Evolutionary conservation across 2,113 vertebrate genomes (phyloP).

Genomic region (Corydoras sp.): DNA sequence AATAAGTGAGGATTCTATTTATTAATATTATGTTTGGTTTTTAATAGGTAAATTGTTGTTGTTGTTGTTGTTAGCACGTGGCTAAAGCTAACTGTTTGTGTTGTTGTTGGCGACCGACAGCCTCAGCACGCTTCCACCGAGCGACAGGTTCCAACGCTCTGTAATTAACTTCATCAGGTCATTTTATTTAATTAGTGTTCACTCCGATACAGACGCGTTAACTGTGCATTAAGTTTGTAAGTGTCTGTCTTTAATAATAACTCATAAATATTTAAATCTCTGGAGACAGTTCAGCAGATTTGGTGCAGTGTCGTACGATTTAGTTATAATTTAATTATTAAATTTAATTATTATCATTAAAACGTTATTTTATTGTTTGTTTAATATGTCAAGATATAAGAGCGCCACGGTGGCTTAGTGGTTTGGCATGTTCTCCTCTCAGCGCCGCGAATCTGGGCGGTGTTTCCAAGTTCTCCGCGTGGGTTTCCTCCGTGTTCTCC

Average conservation of each 20-base stretch:
- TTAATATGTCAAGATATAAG: no score
- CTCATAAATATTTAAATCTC: not conserved
- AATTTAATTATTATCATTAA: not conserved
- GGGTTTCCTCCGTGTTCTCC: no score
- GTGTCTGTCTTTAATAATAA: not conserved
- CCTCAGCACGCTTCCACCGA: not conserved
- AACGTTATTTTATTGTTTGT: not conserved
- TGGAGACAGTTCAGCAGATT: not conserved
- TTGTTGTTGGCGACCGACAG: not conserved
- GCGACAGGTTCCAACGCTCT: not conserved
- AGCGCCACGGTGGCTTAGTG: no score
- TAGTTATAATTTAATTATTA: not conserved
- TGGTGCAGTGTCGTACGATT: not conserved
- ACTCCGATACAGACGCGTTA: not conserved
- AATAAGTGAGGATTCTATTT: not conserved
- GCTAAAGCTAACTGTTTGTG: constrained; percentile 7
- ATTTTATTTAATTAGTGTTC: not conserved
- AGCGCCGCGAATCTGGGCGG: no score
- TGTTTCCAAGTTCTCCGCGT: no score
- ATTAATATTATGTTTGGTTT: not conserved
- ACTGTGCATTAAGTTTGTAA: not conserved
- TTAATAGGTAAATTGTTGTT: not conserved
- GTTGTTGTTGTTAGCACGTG: not conserved
- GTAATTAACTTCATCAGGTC: not conserved
- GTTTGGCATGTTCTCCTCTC: no score